Evolutionary conservation across 2,797 vertebrate species (phyloP).

Genomic region (Hydrolagus colliei): DNA sequence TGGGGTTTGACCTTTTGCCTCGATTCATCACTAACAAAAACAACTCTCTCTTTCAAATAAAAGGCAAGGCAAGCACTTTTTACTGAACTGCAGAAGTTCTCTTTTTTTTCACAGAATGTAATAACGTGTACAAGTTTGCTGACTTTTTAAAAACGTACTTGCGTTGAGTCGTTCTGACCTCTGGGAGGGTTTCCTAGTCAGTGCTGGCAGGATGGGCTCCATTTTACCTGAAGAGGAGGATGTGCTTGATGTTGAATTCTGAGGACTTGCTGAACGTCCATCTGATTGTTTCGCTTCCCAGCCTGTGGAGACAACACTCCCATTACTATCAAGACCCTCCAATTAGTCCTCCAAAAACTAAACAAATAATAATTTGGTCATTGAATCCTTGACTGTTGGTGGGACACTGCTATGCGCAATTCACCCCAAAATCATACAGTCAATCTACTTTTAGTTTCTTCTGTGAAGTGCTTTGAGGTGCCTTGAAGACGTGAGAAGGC

Average conservation of each 20-base stretch:
- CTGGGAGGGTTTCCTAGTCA: conserved; percentile 77
- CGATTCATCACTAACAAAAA: no score
- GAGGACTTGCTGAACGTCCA: conserved; percentile 53
- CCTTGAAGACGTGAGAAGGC: no score
- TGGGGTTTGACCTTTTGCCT: no score
- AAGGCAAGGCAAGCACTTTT: not conserved
- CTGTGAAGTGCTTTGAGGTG: no score
- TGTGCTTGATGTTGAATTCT: conserved; percentile 56
- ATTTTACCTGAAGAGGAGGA: conserved; percentile 56
- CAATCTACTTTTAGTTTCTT: no score
- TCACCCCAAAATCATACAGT: no score
- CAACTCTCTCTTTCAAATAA: no score
- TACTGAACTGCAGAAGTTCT: not conserved
- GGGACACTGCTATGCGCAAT: no score
- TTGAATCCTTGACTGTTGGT: no score
- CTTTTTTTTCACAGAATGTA: conserved; percentile 7
- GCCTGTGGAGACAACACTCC: conserved; percentile 38
- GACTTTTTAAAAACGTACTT: conserved; percentile 63
- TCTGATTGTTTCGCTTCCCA: conserved; percentile 68
- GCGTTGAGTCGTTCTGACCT: conserved; percentile 76
- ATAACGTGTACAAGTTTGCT: not conserved
- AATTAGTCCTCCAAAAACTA: no score
- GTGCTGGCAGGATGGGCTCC: conserved; percentile 62
- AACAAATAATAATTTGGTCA: no score
- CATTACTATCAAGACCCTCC: no score